Evolutionary conservation across 1,140 invertebrate species (phyloP).

Genomic region (Dendrolimus punctatus): DNA sequence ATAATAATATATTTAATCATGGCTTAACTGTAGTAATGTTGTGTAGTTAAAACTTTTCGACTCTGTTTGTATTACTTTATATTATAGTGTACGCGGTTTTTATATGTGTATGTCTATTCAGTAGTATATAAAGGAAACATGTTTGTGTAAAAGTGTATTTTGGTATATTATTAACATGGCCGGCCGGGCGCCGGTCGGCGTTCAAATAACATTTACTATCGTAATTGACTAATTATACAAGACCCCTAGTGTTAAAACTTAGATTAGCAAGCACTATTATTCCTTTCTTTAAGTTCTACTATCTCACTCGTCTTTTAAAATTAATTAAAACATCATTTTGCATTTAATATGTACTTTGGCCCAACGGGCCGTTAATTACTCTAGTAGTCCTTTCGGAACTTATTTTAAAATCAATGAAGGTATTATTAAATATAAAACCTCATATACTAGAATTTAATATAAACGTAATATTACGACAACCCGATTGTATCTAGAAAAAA

Average conservation of each 20-base stretch:
- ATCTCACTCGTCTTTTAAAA: conserved; percentile 36
- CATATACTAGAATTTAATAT: conserved; percentile 70
- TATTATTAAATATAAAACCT: conserved; percentile 69
- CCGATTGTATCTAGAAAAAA: conserved; percentile 50
- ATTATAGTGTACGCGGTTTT: conserved; percentile 67
- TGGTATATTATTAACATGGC: conserved; percentile 47
- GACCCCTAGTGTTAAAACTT: conserved; percentile 63
- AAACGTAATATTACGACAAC: conserved; percentile 63
- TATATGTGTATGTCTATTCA: conserved; percentile 71
- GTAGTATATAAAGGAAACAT: conserved; percentile 55
- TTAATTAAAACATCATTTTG: conserved; percentile 38
- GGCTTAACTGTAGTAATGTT: conserved; percentile 69
- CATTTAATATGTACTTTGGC: conserved; percentile 47
- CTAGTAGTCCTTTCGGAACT: conserved; percentile 55
- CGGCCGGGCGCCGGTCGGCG: conserved; percentile 23
- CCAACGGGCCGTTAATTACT: conserved; percentile 33
- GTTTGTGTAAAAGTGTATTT: conserved; percentile 69
- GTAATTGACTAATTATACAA: conserved; percentile 74
- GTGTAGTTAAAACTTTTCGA: conserved; percentile 64
- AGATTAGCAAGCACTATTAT: conserved; percentile 46
- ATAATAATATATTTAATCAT: conserved; percentile 67
- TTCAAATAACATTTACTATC: conserved; percentile 66
- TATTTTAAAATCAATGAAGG: conserved; percentile 69
- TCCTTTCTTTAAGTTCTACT: conserved; percentile 49
- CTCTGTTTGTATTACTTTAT: conserved; percentile 69